phyloP scores from a whole-genome alignment of 2,888 invertebrate genomes.

The Apocheima hispidaria region DNA sequence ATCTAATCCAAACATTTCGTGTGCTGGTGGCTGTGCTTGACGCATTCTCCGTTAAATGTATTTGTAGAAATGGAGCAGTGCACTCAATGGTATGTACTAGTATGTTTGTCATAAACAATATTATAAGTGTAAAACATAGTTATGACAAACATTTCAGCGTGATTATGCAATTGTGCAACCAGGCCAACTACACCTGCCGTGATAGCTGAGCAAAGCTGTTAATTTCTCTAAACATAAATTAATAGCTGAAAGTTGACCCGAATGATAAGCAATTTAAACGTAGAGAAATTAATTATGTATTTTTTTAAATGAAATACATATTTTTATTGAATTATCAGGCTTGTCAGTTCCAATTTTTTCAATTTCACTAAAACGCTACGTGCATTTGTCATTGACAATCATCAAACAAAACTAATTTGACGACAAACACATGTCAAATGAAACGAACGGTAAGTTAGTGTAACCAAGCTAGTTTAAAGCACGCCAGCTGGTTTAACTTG shows the following conservation, averaged over 20 bases:
- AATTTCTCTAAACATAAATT: too few relatives aligned
- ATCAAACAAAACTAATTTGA: conserved; percentile 21
- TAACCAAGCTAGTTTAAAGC: conserved; percentile 6
- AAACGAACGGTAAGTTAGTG: conserved; percentile 11
- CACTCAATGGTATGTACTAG: conserved; percentile 11
- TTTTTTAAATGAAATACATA: too few relatives aligned
- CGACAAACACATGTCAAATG: conserved; percentile 14
- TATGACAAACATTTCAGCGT: not conserved
- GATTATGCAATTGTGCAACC: not conserved
- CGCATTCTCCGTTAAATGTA: conserved; percentile 15
- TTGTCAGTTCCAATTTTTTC: not conserved
- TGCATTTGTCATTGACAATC: not conserved
- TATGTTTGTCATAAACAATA: too few relatives aligned
- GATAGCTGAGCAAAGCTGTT: too few relatives aligned
- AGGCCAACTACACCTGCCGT: conserved; percentile 1
- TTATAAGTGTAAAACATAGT: not conserved
- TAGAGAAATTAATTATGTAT: not conserved
- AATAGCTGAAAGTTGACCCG: too few relatives aligned
- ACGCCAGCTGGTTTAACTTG: conserved; percentile 32
- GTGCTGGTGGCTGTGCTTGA: not conserved
- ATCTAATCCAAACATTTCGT: not conserved
- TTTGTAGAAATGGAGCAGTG: conserved; percentile 20
- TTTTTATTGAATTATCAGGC: not conserved
- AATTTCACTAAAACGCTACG: not conserved
- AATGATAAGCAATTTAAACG: not conserved